These are phyloP conservation scores for Papilio polytes DNA, from an alignment of 1,140 invertebrate genomes.

Conservation along the genomic window DNA sequence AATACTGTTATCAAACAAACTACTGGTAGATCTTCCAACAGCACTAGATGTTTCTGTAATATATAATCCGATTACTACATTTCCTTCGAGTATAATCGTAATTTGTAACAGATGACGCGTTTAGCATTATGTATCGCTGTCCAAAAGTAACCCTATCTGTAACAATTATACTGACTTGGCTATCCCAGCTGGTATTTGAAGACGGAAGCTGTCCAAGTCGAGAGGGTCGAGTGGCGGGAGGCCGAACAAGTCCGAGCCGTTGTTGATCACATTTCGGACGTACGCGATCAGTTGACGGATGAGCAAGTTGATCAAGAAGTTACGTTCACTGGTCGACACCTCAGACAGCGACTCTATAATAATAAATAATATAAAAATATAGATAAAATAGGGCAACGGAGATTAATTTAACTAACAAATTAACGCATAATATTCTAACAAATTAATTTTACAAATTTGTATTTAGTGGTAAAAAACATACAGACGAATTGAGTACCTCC, in stretches of 20 bases:
- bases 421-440: too few species aligned
- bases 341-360: constrained; percentile 31
- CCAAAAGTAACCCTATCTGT: neutral
- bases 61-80: too few species aligned
- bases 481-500: too few species aligned
- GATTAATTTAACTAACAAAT: too few species aligned
- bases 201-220: constrained; percentile 49
- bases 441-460: neutral
- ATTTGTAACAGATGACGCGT: too few species aligned
- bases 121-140: too few species aligned
- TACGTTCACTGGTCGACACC: constrained; percentile 43
- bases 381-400: neutral
- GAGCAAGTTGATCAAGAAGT: constrained; percentile 58
- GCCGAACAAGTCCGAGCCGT: constrained; percentile 56
- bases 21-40: too few species aligned
- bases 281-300: constrained; percentile 59
- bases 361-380: neutral
- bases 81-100: too few species aligned
- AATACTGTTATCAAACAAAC: too few species aligned
- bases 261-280: constrained; percentile 59
- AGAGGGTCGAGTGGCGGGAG: constrained; percentile 69
- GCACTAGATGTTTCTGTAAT: too few species aligned
- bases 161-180: constrained; percentile 63
- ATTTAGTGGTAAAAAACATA: neutral
- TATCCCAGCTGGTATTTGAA: constrained; percentile 60